Evolutionary conservation across 2,888 invertebrate species (phyloP).

Genomic region (Corythucha ciliata): DNA sequence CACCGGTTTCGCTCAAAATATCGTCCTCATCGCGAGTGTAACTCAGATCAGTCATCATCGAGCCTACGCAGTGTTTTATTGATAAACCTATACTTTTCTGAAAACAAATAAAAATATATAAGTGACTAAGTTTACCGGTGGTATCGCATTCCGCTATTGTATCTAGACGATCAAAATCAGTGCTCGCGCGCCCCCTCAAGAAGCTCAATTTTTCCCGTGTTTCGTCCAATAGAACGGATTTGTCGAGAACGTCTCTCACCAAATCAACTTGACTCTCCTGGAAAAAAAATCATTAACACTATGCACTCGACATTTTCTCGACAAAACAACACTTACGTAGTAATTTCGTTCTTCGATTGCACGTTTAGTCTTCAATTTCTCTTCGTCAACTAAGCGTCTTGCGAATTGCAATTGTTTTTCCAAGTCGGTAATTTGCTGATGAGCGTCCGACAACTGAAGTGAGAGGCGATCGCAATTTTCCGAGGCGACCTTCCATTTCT

Average conservation of each 20-base stretch:
- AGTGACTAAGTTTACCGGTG: slow-evolving; percentile 48
- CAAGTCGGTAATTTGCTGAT: no score
- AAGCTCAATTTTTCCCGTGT: slow-evolving; percentile 10
- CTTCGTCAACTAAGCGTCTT: not conserved
- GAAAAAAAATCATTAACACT: not conserved
- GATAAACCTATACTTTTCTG: no score
- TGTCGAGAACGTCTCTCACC: slow-evolving; percentile 8
- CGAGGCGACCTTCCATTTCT: no score
- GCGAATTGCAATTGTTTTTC: not conserved
- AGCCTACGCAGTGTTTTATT: slow-evolving; percentile 44
- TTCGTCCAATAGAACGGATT: slow-evolving; percentile 1
- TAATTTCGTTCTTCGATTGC: not conserved
- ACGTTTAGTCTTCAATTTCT: not conserved
- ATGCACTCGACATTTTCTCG: not conserved
- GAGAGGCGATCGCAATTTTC: no score
- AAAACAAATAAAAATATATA: not conserved
- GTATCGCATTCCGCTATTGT: slow-evolving; percentile 54
- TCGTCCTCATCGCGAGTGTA: slow-evolving; percentile 79
- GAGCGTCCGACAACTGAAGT: no score
- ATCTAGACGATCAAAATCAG: slow-evolving; percentile 37
- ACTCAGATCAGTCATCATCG: slow-evolving; percentile 67
- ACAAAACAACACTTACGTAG: not conserved
- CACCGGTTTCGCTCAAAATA: slow-evolving; percentile 49
- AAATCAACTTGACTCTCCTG: slow-evolving; percentile 9
- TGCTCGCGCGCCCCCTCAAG: slow-evolving; percentile 34